Percentiles rank a stretch among this genome's conserved stretches.
These are phyloP conservation scores for Erpornis zantholeuca DNA, from an alignment of 2,113 vertebrate species.

Conservation along the genomic window DNA sequence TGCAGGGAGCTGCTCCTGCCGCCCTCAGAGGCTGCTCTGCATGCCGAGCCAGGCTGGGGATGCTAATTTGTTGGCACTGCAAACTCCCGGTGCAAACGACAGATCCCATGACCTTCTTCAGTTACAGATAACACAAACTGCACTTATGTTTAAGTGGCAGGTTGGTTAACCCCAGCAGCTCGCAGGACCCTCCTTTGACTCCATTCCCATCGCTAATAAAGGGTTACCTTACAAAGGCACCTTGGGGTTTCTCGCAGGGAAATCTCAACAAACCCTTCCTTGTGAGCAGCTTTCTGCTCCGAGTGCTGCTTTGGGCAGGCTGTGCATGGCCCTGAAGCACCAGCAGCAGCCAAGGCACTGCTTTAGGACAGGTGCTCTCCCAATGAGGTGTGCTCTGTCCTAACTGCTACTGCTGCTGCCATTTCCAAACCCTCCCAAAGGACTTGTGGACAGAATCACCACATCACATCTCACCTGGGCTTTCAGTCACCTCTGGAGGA, in stretches of 20 bases:
- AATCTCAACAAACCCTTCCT: neutral
- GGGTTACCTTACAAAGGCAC: constrained; percentile 42
- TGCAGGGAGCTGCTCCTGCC: neutral
- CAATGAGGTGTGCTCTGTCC: neutral
- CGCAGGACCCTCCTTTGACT: neutral
- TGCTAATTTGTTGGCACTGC: constrained; percentile 52
- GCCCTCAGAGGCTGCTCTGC: constrained; percentile 19
- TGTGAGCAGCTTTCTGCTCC: neutral
- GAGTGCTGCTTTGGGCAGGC: neutral
- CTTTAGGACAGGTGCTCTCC: neutral
- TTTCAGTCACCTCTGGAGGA: neutral
- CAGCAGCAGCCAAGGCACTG: neutral
- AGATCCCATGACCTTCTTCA: constrained; percentile 53
- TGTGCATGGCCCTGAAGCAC: neutral
- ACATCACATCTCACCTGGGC: neutral
- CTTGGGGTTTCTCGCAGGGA: neutral
- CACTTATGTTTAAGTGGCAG: constrained; percentile 37
- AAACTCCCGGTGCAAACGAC: neutral
- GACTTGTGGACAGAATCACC: neutral
- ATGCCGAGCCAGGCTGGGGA: constrained; percentile 14
- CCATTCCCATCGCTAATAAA: constrained; percentile 16
- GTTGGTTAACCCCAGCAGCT: constrained; percentile 32
- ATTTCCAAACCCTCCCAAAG: neutral
- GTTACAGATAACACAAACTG: constrained; percentile 63
- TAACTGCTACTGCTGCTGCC: neutral